Evolutionary conservation across 92 coral and sea anemone genomes (phyloP), one percentile per base, ranked within the genome.

Genomic region (Isaurus tuberculatus): DNA sequence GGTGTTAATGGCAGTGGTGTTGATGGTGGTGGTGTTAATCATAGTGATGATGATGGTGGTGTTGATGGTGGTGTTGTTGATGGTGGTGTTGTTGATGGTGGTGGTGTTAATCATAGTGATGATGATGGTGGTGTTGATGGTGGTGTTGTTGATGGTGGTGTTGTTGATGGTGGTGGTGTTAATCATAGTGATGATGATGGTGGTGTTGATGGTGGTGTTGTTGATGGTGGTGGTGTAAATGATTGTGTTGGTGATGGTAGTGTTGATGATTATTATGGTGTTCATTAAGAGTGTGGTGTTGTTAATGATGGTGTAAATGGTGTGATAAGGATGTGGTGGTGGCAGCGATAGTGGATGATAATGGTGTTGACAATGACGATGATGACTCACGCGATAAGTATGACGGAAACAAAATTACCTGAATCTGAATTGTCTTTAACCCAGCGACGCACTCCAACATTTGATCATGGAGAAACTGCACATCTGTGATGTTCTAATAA

Each of bases 361-460:
- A 14, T 5, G 49, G 14, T 5, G 49, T 5, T 5, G 49, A 51
- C 16, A 13, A 51, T 10, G 60, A 17, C 9, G 60, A 10, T 10
- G 2, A 2, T 51, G 60, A n/a, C 16, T 19, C 0, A 49, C 20
- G 19, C 2, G 28, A 57, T 22, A 4, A 2, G 2, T 49, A 7
- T n/a, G 8, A 57, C 4, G 29, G 8, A n/a, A 60, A 2, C 23
- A 6, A 70, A 58, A 15, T 29, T 58, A 77, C 82, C 82, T 77
- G 82, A 15, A 77, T 77, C 64, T 65, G 63, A 57, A 77, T 28
- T 1, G 82, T 77, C 70, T 77, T 77, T 65, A 77, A 55, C 15
- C 53, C 82, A 77, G 82, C 82, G 16, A 77, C 66, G 34, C 69
- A 77, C 32, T 77, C 82, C 46, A 77, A 23, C 82, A 77, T 57